Percentiles rank a stretch among this genome's conserved stretches.
Conservation (phyloP, 1,140 invertebrate genomes). For the Drosophila auraria region DNA sequence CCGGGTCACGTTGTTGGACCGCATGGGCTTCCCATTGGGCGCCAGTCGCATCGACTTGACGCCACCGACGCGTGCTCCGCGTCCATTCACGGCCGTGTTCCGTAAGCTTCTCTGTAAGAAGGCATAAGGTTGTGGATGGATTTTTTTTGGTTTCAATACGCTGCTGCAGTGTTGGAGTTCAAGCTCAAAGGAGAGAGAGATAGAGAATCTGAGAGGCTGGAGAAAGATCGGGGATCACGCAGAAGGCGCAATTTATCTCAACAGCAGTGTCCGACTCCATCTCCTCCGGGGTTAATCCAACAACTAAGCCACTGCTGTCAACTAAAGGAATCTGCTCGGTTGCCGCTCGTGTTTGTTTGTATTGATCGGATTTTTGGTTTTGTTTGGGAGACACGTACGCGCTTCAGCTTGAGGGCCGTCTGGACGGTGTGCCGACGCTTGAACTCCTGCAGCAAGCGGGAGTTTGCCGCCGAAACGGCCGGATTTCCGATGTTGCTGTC, state of each 20-base stretch:
- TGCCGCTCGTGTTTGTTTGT: conserved; percentile 32
- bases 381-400: conserved; percentile 72
- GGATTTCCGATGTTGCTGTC: conserved; percentile 24
- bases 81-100: conserved; percentile 48
- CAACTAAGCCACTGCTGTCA: conserved; percentile 30
- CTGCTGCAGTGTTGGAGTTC: conserved; percentile 42
- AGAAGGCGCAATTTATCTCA: conserved; percentile 41
- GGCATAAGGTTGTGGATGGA: conserved; percentile 78
- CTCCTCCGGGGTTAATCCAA: conserved; percentile 17
- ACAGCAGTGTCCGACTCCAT: conserved; percentile 34
- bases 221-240: conserved; percentile 32
- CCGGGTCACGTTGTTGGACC: conserved; percentile 73
- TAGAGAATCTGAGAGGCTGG: conserved; percentile 52
- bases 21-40: conserved; percentile 73
- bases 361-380: conserved; percentile 45
- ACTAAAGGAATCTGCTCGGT: conserved; percentile 28
- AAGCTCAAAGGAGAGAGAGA: conserved; percentile 52
- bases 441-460: conserved; percentile 76
- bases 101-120: conserved; percentile 85
- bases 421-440: conserved; percentile 79
- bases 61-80: conserved; percentile 56
- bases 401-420: conserved; percentile 82
- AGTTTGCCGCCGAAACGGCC: conserved; percentile 64
- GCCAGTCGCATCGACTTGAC: conserved; percentile 74
- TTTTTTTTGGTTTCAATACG: conserved; percentile 55